Conservation (phyloP, 2,888 invertebrate genomes). For the Dolichopus griseipennis region DNA sequence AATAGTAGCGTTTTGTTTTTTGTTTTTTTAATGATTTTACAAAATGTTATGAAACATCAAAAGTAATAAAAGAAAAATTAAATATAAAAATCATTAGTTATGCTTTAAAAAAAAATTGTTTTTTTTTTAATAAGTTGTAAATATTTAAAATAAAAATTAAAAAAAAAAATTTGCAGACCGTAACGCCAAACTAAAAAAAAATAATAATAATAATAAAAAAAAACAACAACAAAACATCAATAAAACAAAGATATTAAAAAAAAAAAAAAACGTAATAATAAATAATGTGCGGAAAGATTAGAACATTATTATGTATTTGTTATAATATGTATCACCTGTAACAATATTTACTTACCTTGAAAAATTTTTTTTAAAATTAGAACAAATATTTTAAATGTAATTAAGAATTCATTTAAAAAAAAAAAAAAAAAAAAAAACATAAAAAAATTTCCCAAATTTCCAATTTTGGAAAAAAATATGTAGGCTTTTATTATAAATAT, state of each 20-base stretch:
- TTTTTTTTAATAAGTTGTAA: neutral
- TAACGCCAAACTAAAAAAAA: neutral
- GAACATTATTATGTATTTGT: neutral
- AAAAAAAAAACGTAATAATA: no score
- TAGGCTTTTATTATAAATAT: neutral
- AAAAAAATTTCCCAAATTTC: neutral
- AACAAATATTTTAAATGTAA: neutral
- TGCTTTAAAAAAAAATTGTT: neutral
- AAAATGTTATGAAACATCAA: neutral
- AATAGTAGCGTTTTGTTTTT: neutral
- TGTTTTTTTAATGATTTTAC: neutral
- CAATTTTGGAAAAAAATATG: neutral
- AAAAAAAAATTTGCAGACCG: slow-evolving; percentile 2
- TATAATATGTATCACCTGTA: neutral
- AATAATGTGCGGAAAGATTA: neutral
- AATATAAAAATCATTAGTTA: neutral
- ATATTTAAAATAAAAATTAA: neutral
- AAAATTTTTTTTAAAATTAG: neutral
- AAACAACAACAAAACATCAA: neutral
- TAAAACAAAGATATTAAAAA: neutral
- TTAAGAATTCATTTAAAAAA: no score
- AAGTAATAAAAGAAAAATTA: neutral
- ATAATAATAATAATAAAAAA: neutral
- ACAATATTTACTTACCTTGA: neutral
- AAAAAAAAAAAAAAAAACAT: no score